Evolutionary conservation across 2,113 vertebrate species (phyloP).

Genomic region (Ceratotherium simum): DNA sequence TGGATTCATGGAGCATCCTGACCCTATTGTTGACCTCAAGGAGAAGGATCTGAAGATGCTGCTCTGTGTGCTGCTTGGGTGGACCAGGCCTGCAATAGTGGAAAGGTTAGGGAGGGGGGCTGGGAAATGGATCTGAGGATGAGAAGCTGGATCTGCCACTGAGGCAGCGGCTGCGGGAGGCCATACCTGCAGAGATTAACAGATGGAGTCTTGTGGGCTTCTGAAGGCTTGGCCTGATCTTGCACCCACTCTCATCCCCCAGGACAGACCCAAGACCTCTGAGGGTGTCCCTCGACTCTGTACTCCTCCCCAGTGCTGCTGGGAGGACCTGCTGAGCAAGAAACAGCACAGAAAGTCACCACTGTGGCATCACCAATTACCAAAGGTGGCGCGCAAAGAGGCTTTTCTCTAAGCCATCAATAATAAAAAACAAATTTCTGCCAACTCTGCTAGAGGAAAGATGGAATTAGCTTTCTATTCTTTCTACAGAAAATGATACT

Average conservation of each 20-base stretch:
- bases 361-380: fast-evolving
- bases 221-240: no score
- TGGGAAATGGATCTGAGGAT: background rate
- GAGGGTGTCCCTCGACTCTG: background rate
- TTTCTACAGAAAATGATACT: background rate
- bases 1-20: no score
- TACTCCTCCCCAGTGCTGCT: fast-evolving
- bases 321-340: no score
- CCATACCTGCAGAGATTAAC: background rate
- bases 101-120: fast-evolving
- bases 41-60: background rate
- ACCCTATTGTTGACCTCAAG: no score
- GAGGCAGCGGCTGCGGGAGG: background rate
- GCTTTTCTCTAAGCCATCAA: background rate
- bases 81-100: background rate
- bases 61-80: background rate
- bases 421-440: background rate
- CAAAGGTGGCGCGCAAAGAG: background rate
- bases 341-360: background rate
- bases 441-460: background rate
- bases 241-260: fast-evolving
- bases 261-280: background rate
- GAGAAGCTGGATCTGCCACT: background rate
- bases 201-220: fast-evolving
- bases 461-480: slow-evolving; percentile 41